Percentiles rank a stretch among this genome's conserved stretches.
Evolutionary conservation across 2,888 invertebrate species (phyloP).

Genomic region (Criorhina ranunculi): DNA sequence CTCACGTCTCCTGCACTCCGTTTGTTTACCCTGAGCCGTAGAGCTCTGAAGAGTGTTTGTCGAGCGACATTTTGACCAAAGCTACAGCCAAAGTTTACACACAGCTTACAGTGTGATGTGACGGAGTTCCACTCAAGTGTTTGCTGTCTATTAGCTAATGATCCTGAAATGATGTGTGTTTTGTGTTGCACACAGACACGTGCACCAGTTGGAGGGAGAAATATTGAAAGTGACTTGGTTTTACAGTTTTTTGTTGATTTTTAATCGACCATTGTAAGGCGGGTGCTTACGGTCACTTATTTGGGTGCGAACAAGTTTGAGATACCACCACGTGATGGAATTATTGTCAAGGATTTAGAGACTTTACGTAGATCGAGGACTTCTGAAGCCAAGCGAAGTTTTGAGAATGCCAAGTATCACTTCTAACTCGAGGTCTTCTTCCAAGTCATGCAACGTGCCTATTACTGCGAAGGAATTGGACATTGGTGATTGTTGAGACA

Average conservation of each 20-base stretch:
- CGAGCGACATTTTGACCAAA: constrained; percentile 68
- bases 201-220: background rate
- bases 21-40: constrained; percentile 59
- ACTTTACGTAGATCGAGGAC: too few relatives aligned
- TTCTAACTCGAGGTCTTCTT: too few relatives aligned
- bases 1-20: constrained; percentile 25
- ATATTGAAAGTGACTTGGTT: background rate
- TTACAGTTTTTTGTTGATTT: background rate
- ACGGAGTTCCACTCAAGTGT: constrained; percentile 67
- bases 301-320: too few relatives aligned
- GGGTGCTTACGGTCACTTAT: too few relatives aligned
- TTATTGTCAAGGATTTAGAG: too few relatives aligned
- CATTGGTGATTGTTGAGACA: too few relatives aligned
- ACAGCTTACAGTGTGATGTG: constrained; percentile 51
- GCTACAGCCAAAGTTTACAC: constrained; percentile 59
- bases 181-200: constrained; percentile 29
- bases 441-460: too few relatives aligned
- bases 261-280: background rate
- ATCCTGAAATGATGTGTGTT: constrained; percentile 71
- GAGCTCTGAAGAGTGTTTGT: constrained; percentile 65
- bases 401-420: too few relatives aligned
- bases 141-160: constrained; percentile 77
- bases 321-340: too few relatives aligned
- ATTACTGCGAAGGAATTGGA: too few relatives aligned
- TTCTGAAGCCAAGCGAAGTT: too few relatives aligned